Evolutionary conservation across 2,113 vertebrate species (phyloP).

Genomic region (Ochotona princeps): DNA sequence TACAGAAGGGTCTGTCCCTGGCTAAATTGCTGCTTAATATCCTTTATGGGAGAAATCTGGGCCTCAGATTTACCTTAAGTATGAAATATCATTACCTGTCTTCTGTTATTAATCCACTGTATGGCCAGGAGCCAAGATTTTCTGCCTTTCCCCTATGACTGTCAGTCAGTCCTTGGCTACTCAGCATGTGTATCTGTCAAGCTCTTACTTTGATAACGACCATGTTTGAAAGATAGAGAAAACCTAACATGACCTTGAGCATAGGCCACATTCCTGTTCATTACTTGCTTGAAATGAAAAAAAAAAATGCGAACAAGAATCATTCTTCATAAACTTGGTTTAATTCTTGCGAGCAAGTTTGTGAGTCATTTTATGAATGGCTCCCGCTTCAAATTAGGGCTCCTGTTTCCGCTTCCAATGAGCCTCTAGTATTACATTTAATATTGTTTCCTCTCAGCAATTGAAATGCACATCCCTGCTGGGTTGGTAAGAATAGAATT

Average conservation of each 20-base stretch:
- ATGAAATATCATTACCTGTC: slow-evolving; percentile 12
- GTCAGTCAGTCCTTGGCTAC: background rate
- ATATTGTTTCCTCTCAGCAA: slow-evolving; percentile 84
- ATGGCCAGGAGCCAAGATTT: background rate
- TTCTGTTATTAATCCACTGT: background rate
- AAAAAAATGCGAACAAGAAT: slow-evolving; percentile 74
- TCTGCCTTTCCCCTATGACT: background rate
- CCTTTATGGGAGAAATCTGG: slow-evolving; percentile 48
- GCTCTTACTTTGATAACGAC: slow-evolving; percentile 15
- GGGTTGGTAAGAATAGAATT: slow-evolving; percentile 84
- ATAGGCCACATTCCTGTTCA: slow-evolving; percentile 50
- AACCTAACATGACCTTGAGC: background rate
- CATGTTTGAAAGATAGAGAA: slow-evolving; percentile 26
- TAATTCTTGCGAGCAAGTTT: slow-evolving; percentile 81
- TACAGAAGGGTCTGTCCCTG: background rate
- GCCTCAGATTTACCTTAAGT: slow-evolving; percentile 42
- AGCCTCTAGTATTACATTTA: slow-evolving; percentile 82
- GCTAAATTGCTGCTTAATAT: slow-evolving; percentile 35
- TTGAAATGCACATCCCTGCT: slow-evolving; percentile 83
- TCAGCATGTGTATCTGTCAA: background rate
- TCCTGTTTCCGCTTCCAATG: slow-evolving; percentile 80
- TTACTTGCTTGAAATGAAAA: slow-evolving; percentile 54
- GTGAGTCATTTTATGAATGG: slow-evolving; percentile 85
- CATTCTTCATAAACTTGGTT: slow-evolving; percentile 80
- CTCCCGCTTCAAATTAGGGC: slow-evolving; percentile 82